A percentile compares a stretch with the other conserved stretches of the same genome.
Evolutionary conservation across 2,888 invertebrate genomes (phyloP).

Genomic region (Andrena haemorrhoa): DNA sequence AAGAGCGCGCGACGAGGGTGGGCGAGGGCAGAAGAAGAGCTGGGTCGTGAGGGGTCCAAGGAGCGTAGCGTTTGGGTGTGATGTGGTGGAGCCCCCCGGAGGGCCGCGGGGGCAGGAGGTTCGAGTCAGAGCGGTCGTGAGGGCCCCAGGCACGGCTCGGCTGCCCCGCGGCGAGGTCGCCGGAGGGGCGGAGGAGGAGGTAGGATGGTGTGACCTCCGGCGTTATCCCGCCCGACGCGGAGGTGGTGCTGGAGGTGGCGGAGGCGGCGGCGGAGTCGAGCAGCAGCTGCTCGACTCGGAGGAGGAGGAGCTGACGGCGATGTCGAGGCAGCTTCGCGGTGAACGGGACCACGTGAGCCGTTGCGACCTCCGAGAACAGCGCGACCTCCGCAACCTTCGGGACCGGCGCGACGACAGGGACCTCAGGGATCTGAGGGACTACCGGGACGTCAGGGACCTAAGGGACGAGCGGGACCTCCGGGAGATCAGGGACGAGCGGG

Average conservation of each 20-base stretch:
- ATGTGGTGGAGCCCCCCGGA: conserved; percentile 83
- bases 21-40: conserved; percentile 47
- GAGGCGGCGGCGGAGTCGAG: conserved; percentile 77
- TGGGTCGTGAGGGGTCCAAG: conserved; percentile 76
- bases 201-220: conserved; percentile 83
- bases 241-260: conserved; percentile 73
- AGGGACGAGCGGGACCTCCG: conserved; percentile 67
- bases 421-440: conserved; percentile 74
- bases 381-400: conserved; percentile 74
- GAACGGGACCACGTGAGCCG: conserved; percentile 78
- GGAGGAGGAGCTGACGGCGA: conserved; percentile 82
- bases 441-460: conserved; percentile 51
- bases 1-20: conserved; percentile 5
- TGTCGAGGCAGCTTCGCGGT: conserved; percentile 80
- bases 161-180: conserved; percentile 86
- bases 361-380: conserved; percentile 68
- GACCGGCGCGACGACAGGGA: conserved; percentile 74
- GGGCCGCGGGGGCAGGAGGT: conserved; percentile 77
- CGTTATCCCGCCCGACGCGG: conserved; percentile 80
- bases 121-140: conserved; percentile 80
- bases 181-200: conserved; percentile 80
- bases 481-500: conserved; percentile 72
- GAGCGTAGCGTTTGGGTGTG: conserved; percentile 79
- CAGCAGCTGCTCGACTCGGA: conserved; percentile 85
- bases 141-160: conserved; percentile 80